Conservation (phyloP, 2,888 invertebrate species). For the Leucoptera coffeella region DNA sequence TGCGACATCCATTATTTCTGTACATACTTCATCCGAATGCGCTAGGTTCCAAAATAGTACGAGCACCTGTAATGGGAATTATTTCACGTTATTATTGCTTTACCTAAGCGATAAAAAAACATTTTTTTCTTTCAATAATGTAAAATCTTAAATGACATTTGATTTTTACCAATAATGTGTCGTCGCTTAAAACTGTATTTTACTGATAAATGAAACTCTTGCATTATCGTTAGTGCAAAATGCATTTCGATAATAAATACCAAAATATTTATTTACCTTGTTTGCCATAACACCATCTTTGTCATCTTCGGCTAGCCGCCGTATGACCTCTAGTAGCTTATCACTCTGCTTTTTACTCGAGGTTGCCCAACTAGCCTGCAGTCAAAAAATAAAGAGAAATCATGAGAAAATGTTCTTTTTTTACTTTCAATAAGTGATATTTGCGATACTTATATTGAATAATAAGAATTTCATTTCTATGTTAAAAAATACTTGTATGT, state of each 20-base stretch:
- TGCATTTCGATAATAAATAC: no score
- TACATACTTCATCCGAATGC: conserved; percentile 92
- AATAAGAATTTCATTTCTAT: no score
- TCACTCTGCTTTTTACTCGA: conserved; percentile 95
- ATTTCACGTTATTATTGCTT: not conserved
- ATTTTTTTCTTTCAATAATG: no score
- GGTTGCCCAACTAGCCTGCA: conserved; percentile 85
- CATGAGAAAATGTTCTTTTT: not conserved
- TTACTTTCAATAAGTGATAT: no score
- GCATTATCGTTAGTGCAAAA: no score
- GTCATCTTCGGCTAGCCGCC: conserved; percentile 94
- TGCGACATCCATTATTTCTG: conserved; percentile 96
- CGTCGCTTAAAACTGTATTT: no score
- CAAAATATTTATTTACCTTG: conserved; percentile 60
- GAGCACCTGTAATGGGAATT: conserved; percentile 56
- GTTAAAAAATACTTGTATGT: no score
- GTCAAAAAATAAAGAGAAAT: conserved; percentile 6
- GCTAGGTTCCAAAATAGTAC: conserved; percentile 95
- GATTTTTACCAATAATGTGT: no score
- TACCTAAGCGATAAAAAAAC: not conserved
- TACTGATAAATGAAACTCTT: no score
- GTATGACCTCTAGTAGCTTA: conserved; percentile 88
- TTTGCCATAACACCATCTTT: conserved; percentile 99
- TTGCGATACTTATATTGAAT: no score
- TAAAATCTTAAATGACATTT: no score